These are phyloP conservation scores for Fregata magnificens DNA, from an alignment of 2,113 vertebrate species.

Conservation along the genomic window DNA sequence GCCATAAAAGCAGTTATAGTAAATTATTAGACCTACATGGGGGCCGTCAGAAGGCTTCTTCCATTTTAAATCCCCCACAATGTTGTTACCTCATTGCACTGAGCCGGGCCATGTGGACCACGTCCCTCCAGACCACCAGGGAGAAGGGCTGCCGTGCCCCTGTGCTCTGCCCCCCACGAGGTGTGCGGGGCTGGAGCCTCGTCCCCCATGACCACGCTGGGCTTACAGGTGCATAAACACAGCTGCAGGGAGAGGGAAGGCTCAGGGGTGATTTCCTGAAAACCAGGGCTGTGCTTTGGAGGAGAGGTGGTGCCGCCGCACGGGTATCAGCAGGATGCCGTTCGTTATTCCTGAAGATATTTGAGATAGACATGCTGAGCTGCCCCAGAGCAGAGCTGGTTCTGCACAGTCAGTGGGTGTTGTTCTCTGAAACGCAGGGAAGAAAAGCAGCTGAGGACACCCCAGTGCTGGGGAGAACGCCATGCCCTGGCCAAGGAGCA, in stretches of 20 bases:
- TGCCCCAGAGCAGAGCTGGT: neutral
- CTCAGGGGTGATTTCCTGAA: neutral
- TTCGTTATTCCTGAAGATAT: neutral
- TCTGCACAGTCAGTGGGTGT: neutral
- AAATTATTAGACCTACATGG: neutral
- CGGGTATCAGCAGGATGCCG: accelerated
- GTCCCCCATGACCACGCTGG: accelerated
- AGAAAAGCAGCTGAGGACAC: neutral
- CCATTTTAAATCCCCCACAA: neutral
- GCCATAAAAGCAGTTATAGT: neutral
- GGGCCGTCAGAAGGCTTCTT: neutral
- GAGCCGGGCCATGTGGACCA: neutral
- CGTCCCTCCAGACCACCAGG: neutral
- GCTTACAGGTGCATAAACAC: neutral
- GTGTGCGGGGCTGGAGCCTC: neutral
- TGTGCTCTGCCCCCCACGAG: neutral
- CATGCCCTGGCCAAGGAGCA: neutral
- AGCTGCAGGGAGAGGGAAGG: neutral
- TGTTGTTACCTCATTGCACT: neutral
- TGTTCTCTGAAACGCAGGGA: neutral
- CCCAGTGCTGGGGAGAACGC: accelerated
- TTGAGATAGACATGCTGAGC: neutral
- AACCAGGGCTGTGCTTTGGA: neutral
- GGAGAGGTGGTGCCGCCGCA: neutral
- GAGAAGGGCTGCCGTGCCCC: neutral